These are phyloP conservation scores for Drosophila stalkeri DNA, from an alignment of 2,888 invertebrate genomes.

Conservation along the genomic window DNA sequence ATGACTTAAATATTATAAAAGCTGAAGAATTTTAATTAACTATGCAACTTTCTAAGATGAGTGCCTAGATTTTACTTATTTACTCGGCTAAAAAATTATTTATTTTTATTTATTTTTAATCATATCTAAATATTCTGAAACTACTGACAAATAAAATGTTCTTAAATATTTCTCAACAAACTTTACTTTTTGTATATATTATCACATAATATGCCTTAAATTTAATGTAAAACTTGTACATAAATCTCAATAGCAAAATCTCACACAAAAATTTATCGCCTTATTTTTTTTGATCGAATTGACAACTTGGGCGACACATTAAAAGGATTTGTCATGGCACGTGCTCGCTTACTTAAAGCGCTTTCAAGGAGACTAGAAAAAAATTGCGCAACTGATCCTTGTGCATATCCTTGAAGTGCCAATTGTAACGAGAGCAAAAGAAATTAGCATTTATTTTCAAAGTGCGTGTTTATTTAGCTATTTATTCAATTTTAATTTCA, in stretches of 20 bases:
- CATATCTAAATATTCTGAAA: no score
- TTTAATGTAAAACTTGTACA: constrained; percentile 14
- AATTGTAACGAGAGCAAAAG: constrained; percentile 58
- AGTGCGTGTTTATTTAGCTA: constrained; percentile 74
- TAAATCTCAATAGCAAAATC: background rate
- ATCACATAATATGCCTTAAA: constrained; percentile 1
- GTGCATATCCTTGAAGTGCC: constrained; percentile 33
- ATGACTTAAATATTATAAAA: no score
- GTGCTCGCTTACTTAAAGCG: constrained; percentile 47
- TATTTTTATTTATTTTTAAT: no score
- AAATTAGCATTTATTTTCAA: constrained; percentile 75
- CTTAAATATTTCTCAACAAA: no score
- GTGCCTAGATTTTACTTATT: no score
- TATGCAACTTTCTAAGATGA: no score
- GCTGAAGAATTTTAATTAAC: no score
- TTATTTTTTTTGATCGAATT: constrained; percentile 41
- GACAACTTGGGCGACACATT: constrained; percentile 72
- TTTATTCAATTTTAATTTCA: constrained; percentile 71
- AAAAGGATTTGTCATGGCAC: constrained; percentile 75
- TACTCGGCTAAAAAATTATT: no score
- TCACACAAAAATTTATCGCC: constrained; percentile 4
- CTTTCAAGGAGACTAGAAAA: constrained; percentile 14
- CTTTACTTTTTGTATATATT: no score
- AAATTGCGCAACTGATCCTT: constrained; percentile 30
- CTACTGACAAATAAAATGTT: no score